These are phyloP conservation scores for Drosophila pallidifrons DNA, from an alignment of 1,140 invertebrate species.

Conservation along the genomic window DNA sequence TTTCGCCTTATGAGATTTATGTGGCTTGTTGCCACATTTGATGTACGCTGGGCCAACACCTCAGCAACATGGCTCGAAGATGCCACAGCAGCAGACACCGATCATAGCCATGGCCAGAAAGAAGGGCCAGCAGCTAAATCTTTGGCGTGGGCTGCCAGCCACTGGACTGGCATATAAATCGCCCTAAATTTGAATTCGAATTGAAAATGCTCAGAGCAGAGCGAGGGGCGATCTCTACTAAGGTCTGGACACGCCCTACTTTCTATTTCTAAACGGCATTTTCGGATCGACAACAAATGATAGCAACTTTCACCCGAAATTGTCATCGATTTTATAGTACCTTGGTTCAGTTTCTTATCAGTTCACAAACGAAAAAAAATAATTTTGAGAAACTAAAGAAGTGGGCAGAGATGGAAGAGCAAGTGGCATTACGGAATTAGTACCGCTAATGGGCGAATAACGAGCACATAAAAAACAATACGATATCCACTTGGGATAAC, in stretches of 20 bases:
- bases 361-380: not conserved
- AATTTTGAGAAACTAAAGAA: not conserved
- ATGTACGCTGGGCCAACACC: constrained; percentile 74
- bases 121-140: constrained; percentile 5
- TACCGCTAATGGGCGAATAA: constrained; percentile 43
- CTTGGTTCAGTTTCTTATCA: constrained; percentile 61
- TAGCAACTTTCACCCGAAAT: constrained; percentile 73
- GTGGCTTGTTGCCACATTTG: constrained; percentile 83
- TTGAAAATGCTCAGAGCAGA: constrained; percentile 5
- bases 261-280: constrained; percentile 76
- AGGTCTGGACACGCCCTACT: constrained; percentile 68
- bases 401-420: constrained; percentile 31
- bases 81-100: constrained; percentile 25
- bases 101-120: constrained; percentile 6
- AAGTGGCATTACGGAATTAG: constrained; percentile 53
- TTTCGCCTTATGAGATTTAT: constrained; percentile 82
- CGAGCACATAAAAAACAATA: constrained; percentile 34
- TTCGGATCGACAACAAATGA: constrained; percentile 29
- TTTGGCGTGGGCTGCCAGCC: constrained; percentile 22
- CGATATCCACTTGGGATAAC: constrained; percentile 34
- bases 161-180: constrained; percentile 68
- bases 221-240: not conserved
- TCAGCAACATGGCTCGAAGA: constrained; percentile 50
- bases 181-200: constrained; percentile 38
- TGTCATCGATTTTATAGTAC: constrained; percentile 68